Evolutionary conservation across 64 coral and sea anemone genomes (phyloP).

Genomic region (Actinia equina): DNA sequence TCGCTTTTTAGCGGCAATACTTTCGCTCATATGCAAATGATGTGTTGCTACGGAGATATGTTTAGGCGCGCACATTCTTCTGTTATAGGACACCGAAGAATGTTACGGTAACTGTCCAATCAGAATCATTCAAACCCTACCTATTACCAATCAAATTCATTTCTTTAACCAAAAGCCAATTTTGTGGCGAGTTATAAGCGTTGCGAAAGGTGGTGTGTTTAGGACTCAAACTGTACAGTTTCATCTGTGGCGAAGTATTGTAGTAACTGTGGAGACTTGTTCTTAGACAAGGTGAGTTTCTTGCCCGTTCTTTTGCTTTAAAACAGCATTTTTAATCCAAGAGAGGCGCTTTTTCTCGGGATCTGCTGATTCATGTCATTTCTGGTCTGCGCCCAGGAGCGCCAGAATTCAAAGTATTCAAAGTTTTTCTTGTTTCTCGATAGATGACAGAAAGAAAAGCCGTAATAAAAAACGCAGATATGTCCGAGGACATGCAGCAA

Average conservation of each 20-base stretch:
- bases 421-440: constrained; percentile 14
- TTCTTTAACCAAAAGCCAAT: not conserved
- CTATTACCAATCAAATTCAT: not conserved
- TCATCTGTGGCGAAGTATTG: constrained; percentile 54
- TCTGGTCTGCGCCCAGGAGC: not conserved
- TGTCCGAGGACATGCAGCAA: constrained; percentile 96
- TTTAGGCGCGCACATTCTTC: not conserved
- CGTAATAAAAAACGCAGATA: constrained; percentile 97
- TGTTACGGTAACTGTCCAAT: not conserved
- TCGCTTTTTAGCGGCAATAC: not conserved
- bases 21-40: constrained; percentile 7
- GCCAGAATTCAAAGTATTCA: not conserved
- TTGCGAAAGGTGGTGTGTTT: constrained; percentile 36
- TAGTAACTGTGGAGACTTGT: constrained; percentile 59
- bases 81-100: constrained; percentile 80
- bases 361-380: not conserved
- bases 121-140: not conserved
- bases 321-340: not conserved
- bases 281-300: constrained; percentile 66
- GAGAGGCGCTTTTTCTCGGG: not conserved
- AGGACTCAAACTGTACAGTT: not conserved
- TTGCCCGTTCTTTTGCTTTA: not conserved
- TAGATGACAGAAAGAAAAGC: constrained; percentile 98
- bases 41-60: not conserved
- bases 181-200: not conserved